Percentiles rank a stretch among this genome's conserved stretches.
Evolutionary conservation across 2,797 vertebrate genomes (phyloP).

Genomic region (Chaetophractus vellerosus): DNA sequence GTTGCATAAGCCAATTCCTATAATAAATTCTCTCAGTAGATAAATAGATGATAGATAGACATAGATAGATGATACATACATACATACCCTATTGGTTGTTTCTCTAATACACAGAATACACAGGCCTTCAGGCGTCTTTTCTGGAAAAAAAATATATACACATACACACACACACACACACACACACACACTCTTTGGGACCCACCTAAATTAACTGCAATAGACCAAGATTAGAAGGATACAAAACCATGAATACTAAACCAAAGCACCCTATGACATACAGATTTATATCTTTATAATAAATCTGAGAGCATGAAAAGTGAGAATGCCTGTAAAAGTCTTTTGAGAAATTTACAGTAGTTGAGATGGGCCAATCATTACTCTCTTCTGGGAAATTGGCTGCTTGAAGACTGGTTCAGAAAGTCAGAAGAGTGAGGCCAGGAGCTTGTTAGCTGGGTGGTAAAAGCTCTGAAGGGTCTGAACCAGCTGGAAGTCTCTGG

Average conservation of each 20-base stretch:
- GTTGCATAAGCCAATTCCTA: too few species aligned
- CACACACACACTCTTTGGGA: too few species aligned
- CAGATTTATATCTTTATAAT: not conserved
- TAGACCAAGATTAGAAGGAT: not conserved
- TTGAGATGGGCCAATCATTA: not conserved
- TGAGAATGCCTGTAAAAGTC: not conserved
- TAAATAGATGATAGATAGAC: too few species aligned
- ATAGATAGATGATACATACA: too few species aligned
- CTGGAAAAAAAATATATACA: slow-evolving; percentile 26
- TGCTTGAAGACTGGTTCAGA: slow-evolving; percentile 49
- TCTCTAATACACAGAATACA: too few species aligned
- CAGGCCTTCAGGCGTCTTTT: not conserved
- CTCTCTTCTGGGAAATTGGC: slow-evolving; percentile 41
- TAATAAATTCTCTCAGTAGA: too few species aligned
- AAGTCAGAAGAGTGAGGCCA: slow-evolving; percentile 24
- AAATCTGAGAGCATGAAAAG: not conserved
- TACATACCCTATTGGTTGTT: too few species aligned
- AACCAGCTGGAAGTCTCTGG: slow-evolving; percentile 28
- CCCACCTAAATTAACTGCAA: not conserved
- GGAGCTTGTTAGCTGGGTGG: not conserved
- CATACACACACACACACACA: too few species aligned
- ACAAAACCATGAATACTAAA: not conserved
- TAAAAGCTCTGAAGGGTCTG: not conserved
- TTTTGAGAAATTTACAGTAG: not conserved
- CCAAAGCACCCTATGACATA: not conserved